These are phyloP conservation scores for Molossus alvarezi DNA, from an alignment of 2,797 vertebrate genomes.

Conservation along the genomic window DNA sequence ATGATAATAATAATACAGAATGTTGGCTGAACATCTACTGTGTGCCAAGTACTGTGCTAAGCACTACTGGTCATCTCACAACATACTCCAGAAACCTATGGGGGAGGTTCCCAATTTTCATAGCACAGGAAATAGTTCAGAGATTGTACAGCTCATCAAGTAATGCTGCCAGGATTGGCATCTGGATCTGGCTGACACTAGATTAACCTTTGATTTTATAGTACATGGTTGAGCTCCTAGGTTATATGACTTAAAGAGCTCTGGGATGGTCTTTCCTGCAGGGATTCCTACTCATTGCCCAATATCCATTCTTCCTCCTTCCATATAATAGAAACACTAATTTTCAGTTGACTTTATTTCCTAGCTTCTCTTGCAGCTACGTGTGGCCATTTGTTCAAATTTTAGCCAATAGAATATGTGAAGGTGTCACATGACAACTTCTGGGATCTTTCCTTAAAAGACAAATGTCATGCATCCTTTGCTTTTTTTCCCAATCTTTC, in stretches of 20 bases:
- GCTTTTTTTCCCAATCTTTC: background rate
- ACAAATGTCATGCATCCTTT: background rate
- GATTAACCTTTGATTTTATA: constrained; percentile 2
- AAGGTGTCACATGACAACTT: constrained; percentile 11
- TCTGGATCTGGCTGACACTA: background rate
- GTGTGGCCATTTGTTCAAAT: constrained; percentile 24
- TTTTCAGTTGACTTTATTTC: constrained; percentile 32
- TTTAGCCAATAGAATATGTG: background rate
- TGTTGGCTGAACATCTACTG: constrained; percentile 1
- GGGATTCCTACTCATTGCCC: background rate
- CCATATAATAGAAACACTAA: background rate
- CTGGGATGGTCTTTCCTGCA: background rate
- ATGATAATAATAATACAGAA: constrained; percentile 19
- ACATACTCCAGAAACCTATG: background rate
- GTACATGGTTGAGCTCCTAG: background rate
- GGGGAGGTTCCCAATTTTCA: background rate
- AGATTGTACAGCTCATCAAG: constrained; percentile 12
- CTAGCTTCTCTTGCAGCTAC: constrained; percentile 55
- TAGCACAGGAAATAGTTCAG: background rate
- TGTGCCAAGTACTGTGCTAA: background rate
- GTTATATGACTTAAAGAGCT: background rate
- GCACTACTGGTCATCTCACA: background rate
- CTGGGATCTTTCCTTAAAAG: constrained; percentile 34
- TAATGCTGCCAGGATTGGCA: background rate
- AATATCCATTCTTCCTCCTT: constrained; percentile 11